Evolutionary conservation across 2,888 invertebrate species (phyloP).

Genomic region (Rhagophthalmus giganteus): DNA sequence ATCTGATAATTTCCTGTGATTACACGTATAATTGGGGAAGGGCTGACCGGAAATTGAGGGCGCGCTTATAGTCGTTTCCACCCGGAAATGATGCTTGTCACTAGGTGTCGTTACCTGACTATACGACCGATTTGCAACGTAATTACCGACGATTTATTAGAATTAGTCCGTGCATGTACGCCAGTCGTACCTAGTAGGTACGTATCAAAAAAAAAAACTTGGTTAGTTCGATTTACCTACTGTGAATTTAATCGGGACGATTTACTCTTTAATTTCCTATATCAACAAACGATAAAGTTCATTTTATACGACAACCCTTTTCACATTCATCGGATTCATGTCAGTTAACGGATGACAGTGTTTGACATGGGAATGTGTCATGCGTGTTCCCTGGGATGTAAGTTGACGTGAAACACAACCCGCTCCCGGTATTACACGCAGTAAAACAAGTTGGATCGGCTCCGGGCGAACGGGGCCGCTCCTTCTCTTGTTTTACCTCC

Average conservation of each 20-base stretch:
- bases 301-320: neutral
- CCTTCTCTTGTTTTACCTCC: conserved; percentile 35
- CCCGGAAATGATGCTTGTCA: conserved; percentile 56
- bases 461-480: conserved; percentile 28
- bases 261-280: too few species aligned
- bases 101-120: conserved; percentile 48
- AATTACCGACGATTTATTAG: conserved; percentile 25
- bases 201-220: too few species aligned
- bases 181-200: too few species aligned
- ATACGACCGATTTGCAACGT: conserved; percentile 37
- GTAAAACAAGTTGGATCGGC: conserved; percentile 32
- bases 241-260: too few species aligned
- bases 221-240: too few species aligned
- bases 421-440: conserved; percentile 42
- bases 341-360: conserved; percentile 35
- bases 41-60: conserved; percentile 57
- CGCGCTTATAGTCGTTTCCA: conserved; percentile 52
- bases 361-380: conserved; percentile 35
- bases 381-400: conserved; percentile 30
- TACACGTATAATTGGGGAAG: conserved; percentile 55
- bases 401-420: conserved; percentile 42
- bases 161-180: too few species aligned
- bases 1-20: conserved; percentile 58
- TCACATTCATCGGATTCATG: conserved; percentile 21
- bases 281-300: neutral